These are phyloP conservation scores for Macrotus californicus DNA, from an alignment of 2,113 vertebrate genomes.

Conservation along the genomic window DNA sequence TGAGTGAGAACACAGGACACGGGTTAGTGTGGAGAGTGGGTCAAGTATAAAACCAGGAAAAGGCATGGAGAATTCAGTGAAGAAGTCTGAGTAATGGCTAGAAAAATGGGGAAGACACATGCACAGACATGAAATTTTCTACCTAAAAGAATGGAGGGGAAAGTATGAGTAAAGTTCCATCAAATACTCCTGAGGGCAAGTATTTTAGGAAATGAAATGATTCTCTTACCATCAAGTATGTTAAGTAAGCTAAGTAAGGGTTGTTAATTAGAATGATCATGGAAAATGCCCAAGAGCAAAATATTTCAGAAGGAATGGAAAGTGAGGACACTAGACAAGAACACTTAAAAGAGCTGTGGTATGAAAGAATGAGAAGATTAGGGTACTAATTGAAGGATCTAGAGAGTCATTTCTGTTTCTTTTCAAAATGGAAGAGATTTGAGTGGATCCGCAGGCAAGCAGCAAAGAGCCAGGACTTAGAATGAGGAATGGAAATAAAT, in stretches of 20 bases:
- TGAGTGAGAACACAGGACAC: not conserved
- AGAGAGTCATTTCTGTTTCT: not conserved
- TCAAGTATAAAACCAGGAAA: not conserved
- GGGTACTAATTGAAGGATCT: not conserved
- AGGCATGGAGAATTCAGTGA: not conserved
- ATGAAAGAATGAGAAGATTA: not conserved
- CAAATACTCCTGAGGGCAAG: not conserved
- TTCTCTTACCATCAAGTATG: not conserved
- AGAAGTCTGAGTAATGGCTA: not conserved
- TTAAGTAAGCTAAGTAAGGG: not conserved
- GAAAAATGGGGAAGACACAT: not conserved
- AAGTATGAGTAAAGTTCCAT: not conserved
- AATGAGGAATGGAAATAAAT: not conserved
- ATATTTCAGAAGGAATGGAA: not conserved
- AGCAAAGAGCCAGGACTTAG: not conserved
- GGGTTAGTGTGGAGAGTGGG: not conserved
- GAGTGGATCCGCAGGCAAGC: not conserved
- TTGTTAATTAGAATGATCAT: not conserved
- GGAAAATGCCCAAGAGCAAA: not conserved
- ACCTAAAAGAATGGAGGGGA: not conserved
- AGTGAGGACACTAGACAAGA: not conserved
- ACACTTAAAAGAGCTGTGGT: not conserved
- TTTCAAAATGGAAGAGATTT: not conserved
- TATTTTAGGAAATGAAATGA: not conserved
- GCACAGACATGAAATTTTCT: not conserved